Evolutionary conservation across 2,888 invertebrate species (phyloP).

Genomic region (Trypoxylon attenuatum): DNA sequence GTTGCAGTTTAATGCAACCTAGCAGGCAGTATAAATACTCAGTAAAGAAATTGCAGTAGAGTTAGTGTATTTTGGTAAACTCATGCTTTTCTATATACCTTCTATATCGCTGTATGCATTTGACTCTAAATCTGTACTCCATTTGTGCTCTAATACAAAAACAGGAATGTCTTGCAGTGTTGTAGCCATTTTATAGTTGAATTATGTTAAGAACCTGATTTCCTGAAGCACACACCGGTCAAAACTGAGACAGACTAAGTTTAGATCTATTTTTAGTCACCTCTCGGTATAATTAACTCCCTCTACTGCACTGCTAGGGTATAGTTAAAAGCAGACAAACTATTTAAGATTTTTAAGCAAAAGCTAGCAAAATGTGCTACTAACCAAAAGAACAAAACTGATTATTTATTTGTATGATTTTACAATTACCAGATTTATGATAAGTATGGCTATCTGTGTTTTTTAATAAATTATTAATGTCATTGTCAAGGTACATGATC

Average conservation of each 20-base stretch:
- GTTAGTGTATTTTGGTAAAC: conserved; percentile 44
- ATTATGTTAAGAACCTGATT: conserved; percentile 33
- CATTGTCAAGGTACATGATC: conserved; percentile 33
- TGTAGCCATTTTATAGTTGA: conserved; percentile 64
- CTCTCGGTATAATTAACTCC: conserved; percentile 65
- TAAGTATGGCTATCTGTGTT: conserved; percentile 30
- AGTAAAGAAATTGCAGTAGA: conserved; percentile 11
- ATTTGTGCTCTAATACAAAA: conserved; percentile 71
- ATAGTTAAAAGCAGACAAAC: too few relatives aligned
- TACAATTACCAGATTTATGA: conserved; percentile 46
- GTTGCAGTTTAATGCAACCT: neutral
- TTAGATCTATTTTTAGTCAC: conserved; percentile 63
- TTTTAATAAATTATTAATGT: conserved; percentile 37
- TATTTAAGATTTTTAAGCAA: too few relatives aligned
- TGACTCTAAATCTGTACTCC: conserved; percentile 70
- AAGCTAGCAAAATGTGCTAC: conserved; percentile 8
- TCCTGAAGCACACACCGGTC: conserved; percentile 34
- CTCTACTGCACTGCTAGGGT: conserved; percentile 37
- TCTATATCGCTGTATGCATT: conserved; percentile 62
- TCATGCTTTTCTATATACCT: conserved; percentile 19
- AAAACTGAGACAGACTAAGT: conserved; percentile 49
- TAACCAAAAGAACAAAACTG: conserved; percentile 14
- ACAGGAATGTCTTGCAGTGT: conserved; percentile 72
- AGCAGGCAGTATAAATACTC: conserved; percentile 7
- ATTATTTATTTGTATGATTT: conserved; percentile 28